phyloP scores from a whole-genome alignment of 2,797 vertebrate species.

The Cetoscarus ocellatus region DNA sequence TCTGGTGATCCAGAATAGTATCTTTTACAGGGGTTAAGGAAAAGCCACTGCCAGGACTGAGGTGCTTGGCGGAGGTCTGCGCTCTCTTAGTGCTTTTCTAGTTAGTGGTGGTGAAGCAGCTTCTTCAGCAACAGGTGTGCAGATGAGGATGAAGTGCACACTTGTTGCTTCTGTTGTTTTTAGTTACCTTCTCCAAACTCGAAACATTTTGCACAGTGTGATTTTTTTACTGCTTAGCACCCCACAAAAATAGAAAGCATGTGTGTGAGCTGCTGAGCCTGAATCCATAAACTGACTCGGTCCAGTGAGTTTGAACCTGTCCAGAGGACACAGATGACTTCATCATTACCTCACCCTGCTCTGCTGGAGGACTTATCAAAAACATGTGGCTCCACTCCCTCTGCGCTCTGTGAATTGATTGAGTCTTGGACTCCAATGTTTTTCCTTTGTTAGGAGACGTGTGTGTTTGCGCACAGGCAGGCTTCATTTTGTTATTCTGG shows the following conservation, averaged over 20 bases:
- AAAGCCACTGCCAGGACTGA: too few species aligned
- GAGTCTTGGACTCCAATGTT: constrained; percentile 68
- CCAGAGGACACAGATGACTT: constrained; percentile 82
- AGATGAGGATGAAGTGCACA: constrained; percentile 1
- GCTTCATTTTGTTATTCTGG: constrained; percentile 68
- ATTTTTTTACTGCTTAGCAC: constrained; percentile 11
- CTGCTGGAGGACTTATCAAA: constrained; percentile 80
- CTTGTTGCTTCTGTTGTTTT: background rate
- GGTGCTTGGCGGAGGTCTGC: too few species aligned
- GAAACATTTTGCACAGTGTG: background rate
- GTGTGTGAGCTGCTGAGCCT: constrained; percentile 24
- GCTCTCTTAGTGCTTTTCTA: too few species aligned
- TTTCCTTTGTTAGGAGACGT: constrained; percentile 66
- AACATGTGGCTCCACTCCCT: constrained; percentile 77
- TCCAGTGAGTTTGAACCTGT: constrained; percentile 78
- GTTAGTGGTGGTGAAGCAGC: background rate
- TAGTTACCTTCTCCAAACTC: background rate
- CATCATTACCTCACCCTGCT: constrained; percentile 82
- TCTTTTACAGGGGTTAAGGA: too few species aligned
- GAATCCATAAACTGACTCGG: constrained; percentile 47
- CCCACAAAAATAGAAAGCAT: background rate
- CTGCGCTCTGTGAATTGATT: constrained; percentile 61
- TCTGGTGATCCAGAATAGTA: too few species aligned
- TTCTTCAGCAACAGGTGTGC: background rate
- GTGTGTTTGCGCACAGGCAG: constrained; percentile 46